phyloP scores from a whole-genome alignment of 2,888 invertebrate species.

The Pseudolycoriella hygida region DNA sequence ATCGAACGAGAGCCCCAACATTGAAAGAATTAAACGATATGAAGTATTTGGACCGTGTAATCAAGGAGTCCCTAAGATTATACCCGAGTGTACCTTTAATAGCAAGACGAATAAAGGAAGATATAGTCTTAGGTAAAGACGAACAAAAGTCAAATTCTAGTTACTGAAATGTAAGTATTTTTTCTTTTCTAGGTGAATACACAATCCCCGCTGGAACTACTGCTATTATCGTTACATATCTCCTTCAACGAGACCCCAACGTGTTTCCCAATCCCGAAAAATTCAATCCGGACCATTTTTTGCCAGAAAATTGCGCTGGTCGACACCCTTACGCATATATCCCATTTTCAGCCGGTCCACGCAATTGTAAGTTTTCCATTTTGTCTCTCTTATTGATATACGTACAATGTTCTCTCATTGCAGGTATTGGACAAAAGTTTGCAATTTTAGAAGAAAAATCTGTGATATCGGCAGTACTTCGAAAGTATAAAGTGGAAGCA shows the following conservation, averaged over 20 bases:
- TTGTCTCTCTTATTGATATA: too few relatives aligned
- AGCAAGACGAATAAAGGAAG: slow-evolving; percentile 36
- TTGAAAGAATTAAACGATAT: slow-evolving; percentile 41
- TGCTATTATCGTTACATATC: slow-evolving; percentile 41
- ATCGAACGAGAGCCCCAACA: slow-evolving; percentile 30
- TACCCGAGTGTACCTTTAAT: slow-evolving; percentile 51
- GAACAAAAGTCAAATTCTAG: neutral
- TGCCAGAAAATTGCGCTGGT: slow-evolving; percentile 34
- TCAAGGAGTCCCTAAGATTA: slow-evolving; percentile 47
- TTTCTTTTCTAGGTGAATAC: slow-evolving; percentile 21
- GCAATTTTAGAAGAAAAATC: slow-evolving; percentile 45
- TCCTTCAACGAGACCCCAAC: slow-evolving; percentile 44
- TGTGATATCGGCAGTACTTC: slow-evolving; percentile 36
- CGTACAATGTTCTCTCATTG: too few relatives aligned
- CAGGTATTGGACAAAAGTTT: slow-evolving; percentile 51
- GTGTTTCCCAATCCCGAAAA: slow-evolving; percentile 42
- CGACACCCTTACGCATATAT: slow-evolving; percentile 46
- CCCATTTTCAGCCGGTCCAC: slow-evolving; percentile 38
- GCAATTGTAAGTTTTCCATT: too few relatives aligned
- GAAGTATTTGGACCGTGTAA: slow-evolving; percentile 49
- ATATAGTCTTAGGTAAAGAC: slow-evolving; percentile 35
- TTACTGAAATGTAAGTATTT: neutral
- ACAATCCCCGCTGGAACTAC: slow-evolving; percentile 34
- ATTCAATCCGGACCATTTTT: slow-evolving; percentile 42
- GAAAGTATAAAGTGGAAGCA: slow-evolving; percentile 36